phyloP scores from a whole-genome alignment of 1,140 invertebrate genomes.

The Coboldia fuscipes region DNA sequence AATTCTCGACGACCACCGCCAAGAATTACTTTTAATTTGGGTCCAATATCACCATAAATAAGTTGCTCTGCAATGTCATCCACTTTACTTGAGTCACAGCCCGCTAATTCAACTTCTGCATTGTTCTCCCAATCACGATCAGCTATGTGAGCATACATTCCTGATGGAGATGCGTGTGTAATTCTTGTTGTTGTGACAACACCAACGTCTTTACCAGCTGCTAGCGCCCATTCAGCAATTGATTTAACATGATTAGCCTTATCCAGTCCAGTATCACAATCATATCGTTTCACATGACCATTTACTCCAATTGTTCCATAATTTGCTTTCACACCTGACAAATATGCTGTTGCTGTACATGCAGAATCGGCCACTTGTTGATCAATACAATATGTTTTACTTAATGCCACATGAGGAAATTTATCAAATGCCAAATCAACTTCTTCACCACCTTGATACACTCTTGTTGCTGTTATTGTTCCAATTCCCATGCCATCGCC shows the following conservation, averaged over 20 bases:
- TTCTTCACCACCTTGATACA: conserved; percentile 39
- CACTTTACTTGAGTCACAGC: conserved; percentile 21
- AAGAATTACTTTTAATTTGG: conserved; percentile 38
- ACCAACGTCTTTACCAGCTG: conserved; percentile 49
- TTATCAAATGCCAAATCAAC: conserved; percentile 45
- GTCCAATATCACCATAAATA: conserved; percentile 39
- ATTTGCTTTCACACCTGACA: conserved; percentile 70
- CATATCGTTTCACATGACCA: conserved; percentile 31
- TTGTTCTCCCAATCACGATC: conserved; percentile 60
- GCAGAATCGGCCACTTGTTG: conserved; percentile 64
- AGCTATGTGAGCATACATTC: conserved; percentile 46
- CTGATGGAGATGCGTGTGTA: conserved; percentile 57
- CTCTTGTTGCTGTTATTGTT: conserved; percentile 46
- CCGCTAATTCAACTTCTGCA: conserved; percentile 23
- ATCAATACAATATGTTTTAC: conserved; percentile 70
- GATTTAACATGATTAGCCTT: conserved; percentile 33
- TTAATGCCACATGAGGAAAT: conserved; percentile 48
- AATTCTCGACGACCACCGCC: conserved; percentile 54
- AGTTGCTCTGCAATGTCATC: conserved; percentile 56
- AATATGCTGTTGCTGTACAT: conserved; percentile 47
- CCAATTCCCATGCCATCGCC: conserved; percentile 65
- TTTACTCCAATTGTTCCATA: conserved; percentile 55
- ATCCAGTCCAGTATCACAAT: conserved; percentile 32
- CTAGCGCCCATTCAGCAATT: conserved; percentile 48
- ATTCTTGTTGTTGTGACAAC: conserved; percentile 57